A percentile compares a stretch with the other conserved stretches of the same genome.
These are phyloP conservation scores for Galerucella nymphaeae DNA, from an alignment of 2,888 invertebrate species.

Conservation along the genomic window DNA sequence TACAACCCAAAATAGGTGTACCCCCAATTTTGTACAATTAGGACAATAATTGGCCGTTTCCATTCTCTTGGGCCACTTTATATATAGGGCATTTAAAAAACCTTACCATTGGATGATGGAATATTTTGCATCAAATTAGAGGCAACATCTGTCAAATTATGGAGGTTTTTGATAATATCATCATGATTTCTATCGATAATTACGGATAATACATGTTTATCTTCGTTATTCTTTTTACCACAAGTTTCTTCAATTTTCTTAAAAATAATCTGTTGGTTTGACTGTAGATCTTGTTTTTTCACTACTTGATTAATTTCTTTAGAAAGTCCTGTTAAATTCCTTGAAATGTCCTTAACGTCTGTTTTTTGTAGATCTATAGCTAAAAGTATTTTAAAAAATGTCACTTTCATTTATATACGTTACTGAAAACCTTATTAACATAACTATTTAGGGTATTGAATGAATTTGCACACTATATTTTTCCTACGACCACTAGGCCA, in stretches of 20 bases:
- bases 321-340: not conserved
- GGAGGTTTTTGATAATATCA: constrained; percentile 4
- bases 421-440: no score
- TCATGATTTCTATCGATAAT: constrained; percentile 19
- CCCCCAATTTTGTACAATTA: no score
- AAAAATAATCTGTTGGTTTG: not conserved
- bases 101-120: not conserved
- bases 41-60: no score
- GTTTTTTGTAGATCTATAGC: not conserved
- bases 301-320: not conserved
- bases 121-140: constrained; percentile 7
- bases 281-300: not conserved
- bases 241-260: not conserved
- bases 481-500: no score
- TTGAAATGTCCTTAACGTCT: not conserved
- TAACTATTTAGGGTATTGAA: no score
- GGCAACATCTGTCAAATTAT: constrained; percentile 9
- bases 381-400: not conserved
- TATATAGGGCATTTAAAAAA: no score
- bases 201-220: not conserved
- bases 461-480: no score
- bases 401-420: no score
- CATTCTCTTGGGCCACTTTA: no score
- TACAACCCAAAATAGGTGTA: no score
- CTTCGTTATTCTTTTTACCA: not conserved